Base-by-base conservation (phyloP, 2,888 invertebrate genomes). In the Carabus problematicus region DNA sequence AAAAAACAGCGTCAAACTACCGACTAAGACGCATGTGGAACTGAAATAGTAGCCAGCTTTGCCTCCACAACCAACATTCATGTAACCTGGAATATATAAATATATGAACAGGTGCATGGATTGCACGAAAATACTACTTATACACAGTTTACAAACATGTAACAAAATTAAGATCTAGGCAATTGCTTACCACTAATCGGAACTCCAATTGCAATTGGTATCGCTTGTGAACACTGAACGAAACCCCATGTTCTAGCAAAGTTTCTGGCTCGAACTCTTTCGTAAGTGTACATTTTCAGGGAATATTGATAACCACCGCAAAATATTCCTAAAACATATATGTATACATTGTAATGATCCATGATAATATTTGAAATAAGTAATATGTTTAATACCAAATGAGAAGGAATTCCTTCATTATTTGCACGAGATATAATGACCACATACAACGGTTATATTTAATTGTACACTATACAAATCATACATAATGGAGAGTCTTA, bases 191-290 rank as follows among this genome's bases (percentile, higher is more conserved):
- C 29, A 29, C 29, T 29, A 71, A 93, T 86, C 8, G 94, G 94
- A 55, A 94, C 91, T 58, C 94, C 94, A 60, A 94, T 89, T 0
- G 92, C 90, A 54, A 92, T 91, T 7, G 94, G 93, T 76, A 95
- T 89, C 12, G 93, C 92, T 81, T 94, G 94, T 9, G 92, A 92
- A 79, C 92, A 93, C 80, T 93, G 93, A 61, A 94, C 91, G 82
- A 92, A 95, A 70, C 94, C 92, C 94, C 94, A 94, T 0, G 94
- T 93, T 64, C 93, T 85, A 0, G 94, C 92, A 78, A 94, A 94
- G 80, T 95, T 92, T 71, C 94, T 85, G 1, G 93, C 93, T 62
- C 93, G 84, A 29, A 95, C 94, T 71, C 93, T 85, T 81, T 95
- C 94, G 79, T 93, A 94, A 0, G 93, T 93, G 83, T 93, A 94